Evolutionary conservation across 1,140 invertebrate species (phyloP).

Genomic region (Argopecten irradians): DNA sequence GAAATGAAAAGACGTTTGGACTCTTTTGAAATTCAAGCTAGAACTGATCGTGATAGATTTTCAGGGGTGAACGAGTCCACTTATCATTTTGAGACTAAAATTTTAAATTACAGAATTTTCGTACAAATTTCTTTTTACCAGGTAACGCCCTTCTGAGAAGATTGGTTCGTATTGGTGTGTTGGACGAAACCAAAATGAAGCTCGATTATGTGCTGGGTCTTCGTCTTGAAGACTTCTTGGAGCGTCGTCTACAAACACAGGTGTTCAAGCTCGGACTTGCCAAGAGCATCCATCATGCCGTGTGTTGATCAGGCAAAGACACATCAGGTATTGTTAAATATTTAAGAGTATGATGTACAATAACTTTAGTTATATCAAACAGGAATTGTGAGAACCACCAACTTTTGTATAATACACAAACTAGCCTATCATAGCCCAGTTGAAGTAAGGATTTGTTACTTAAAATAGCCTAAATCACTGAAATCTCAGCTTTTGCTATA

Average conservation of each 20-base stretch:
- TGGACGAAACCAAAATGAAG: constrained; percentile 99
- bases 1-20: no score
- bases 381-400: neutral
- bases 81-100: constrained; percentile 1
- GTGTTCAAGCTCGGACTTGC: constrained; percentile 99
- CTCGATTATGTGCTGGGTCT: constrained; percentile 99
- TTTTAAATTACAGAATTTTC: neutral
- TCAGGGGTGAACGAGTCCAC: neutral
- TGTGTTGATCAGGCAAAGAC: constrained; percentile 98
- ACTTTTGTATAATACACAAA: no score
- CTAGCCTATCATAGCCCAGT: no score
- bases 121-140: constrained; percentile 76
- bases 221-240: constrained; percentile 99
- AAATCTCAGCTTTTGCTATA: no score
- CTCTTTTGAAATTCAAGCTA: neutral
- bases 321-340: constrained; percentile 89
- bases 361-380: neutral
- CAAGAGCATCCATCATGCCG: constrained; percentile 99
- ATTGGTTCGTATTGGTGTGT: constrained; percentile 97
- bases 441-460: no score
- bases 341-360: no score
- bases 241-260: constrained; percentile 98
- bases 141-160: constrained; percentile 98
- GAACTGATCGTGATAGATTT: neutral
- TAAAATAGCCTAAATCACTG: no score